A percentile compares a stretch with the other conserved stretches of the same genome.
These are phyloP conservation scores for Austrofundulus limnaeus DNA, from an alignment of 2,113 vertebrate species.

Conservation along the genomic window DNA sequence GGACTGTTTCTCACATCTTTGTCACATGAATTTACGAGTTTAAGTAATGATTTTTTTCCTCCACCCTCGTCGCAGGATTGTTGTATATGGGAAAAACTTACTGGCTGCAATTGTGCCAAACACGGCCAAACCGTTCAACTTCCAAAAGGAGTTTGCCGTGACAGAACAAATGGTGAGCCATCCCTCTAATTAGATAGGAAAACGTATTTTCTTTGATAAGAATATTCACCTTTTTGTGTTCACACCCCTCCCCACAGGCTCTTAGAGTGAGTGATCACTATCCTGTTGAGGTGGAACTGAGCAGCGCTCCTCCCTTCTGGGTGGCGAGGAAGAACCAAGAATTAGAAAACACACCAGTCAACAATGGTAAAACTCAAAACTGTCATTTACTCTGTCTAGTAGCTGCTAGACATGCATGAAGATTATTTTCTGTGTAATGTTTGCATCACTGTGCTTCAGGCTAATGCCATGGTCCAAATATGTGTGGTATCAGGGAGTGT, in stretches of 20 bases:
- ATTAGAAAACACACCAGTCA: neutral
- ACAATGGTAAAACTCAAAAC: conserved; percentile 23
- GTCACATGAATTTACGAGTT: neutral
- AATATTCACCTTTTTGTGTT: neutral
- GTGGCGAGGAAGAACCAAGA: neutral
- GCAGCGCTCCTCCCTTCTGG: conserved; percentile 2
- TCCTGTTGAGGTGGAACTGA: conserved; percentile 64
- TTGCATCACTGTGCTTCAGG: neutral
- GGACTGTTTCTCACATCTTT: too few relatives aligned
- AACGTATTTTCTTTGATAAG: neutral
- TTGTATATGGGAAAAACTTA: conserved; percentile 76
- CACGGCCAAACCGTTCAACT: conserved; percentile 80
- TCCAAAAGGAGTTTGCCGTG: conserved; percentile 69
- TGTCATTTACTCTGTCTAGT: conserved; percentile 3
- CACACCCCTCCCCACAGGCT: conserved; percentile 36
- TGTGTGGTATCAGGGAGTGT: conserved; percentile 26
- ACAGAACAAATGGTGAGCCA: conserved; percentile 64
- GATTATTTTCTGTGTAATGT: neutral
- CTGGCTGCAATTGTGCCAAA: conserved; percentile 62
- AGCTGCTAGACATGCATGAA: neutral
- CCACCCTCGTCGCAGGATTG: conserved; percentile 76
- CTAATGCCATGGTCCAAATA: neutral
- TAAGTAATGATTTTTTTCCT: neutral
- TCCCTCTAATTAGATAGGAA: neutral
- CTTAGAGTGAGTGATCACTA: conserved; percentile 71